phyloP scores from a whole-genome alignment of 30 jellyfish, hydroid and myxozoan species.

The Turritopsis rubra region DNA sequence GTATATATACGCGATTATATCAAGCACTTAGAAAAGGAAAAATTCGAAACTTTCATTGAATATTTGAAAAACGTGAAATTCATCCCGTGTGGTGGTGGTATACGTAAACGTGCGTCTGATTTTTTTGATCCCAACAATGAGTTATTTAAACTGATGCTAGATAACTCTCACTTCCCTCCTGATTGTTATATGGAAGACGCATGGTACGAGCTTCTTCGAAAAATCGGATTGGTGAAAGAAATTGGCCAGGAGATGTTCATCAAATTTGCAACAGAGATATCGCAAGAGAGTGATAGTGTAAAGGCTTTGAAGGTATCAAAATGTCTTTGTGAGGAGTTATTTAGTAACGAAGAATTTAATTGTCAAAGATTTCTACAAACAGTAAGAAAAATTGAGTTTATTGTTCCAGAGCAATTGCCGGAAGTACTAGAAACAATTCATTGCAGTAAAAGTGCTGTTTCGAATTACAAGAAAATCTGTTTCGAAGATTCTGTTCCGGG shows the following conservation, averaged over 20 bases:
- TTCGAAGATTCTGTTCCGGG: background rate
- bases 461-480: background rate
- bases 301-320: constrained; percentile 23
- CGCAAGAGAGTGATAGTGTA: constrained; percentile 2
- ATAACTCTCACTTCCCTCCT: constrained; percentile 36
- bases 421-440: constrained; percentile 21
- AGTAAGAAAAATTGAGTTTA: constrained; percentile 2
- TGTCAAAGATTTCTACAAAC: background rate
- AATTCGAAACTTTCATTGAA: background rate
- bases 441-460: constrained; percentile 1
- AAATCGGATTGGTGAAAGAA: constrained; percentile 25
- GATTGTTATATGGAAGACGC: background rate
- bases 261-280: constrained; percentile 31
- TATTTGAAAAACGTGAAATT: background rate
- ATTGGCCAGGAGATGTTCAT: constrained; percentile 24
- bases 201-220: constrained; percentile 35
- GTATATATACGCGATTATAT: constrained; percentile 9
- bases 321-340: constrained; percentile 13
- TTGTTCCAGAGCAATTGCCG: constrained; percentile 23
- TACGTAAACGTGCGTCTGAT: background rate
- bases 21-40: no score
- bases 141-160: constrained; percentile 28
- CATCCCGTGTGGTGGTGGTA: constrained; percentile 21
- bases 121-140: constrained; percentile 43
- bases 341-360: constrained; percentile 28